Percentiles rank a stretch among this genome's conserved stretches.
Conservation (phyloP, 2,113 vertebrate species). For the Rafetus swinhoei region DNA sequence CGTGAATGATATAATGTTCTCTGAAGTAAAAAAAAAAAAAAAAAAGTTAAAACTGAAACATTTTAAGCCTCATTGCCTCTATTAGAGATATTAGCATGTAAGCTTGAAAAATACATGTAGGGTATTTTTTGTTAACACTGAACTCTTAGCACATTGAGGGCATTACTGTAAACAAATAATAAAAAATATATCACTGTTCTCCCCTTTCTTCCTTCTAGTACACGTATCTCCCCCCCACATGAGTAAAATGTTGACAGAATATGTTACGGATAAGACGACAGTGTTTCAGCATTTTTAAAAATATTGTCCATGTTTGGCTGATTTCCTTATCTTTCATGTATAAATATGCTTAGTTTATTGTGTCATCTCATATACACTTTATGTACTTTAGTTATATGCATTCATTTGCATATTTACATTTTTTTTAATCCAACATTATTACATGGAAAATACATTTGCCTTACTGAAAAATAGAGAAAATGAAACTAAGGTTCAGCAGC, state of each 20-base stretch:
- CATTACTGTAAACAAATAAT: neutral
- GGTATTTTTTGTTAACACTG: neutral
- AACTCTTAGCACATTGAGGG: neutral
- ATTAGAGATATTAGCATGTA: rapidly evolving
- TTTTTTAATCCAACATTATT: neutral
- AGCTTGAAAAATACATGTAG: neutral
- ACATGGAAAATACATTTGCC: neutral
- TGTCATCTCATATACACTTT: neutral
- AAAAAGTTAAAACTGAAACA: neutral
- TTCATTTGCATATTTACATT: neutral
- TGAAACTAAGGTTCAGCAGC: slow-evolving; percentile 11
- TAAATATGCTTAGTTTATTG: neutral
- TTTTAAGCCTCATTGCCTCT: neutral
- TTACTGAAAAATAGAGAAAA: neutral
- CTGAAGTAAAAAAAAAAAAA: slow-evolving; percentile 19
- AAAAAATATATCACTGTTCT: neutral
- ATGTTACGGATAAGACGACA: neutral
- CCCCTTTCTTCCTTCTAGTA: neutral
- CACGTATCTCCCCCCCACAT: neutral
- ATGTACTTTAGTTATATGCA: neutral
- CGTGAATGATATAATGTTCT: slow-evolving; percentile 5
- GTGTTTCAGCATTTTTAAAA: neutral
- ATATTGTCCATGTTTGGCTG: neutral
- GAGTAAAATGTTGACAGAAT: neutral
- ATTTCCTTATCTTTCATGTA: neutral